Evolutionary conservation across 1,140 invertebrate genomes (phyloP), one percentile per base, ranked within the genome.

Genomic region (Bombyx mandarina): DNA sequence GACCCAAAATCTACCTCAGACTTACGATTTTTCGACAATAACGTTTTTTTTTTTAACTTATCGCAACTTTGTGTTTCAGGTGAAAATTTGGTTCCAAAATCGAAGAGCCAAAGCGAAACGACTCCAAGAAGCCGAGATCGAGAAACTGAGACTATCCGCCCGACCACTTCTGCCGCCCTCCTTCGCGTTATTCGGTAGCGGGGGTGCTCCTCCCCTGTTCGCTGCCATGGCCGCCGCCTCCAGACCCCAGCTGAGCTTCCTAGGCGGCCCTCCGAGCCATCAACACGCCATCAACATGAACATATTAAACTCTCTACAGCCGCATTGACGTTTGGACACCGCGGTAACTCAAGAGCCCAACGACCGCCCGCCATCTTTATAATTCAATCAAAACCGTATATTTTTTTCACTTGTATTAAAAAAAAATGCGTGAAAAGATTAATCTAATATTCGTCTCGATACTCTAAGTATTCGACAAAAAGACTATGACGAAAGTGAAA

Each of bases 71-170:
- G 4, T 44, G 9, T 80, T 81, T 22, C 84, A 83, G 86, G 95
- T 97, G 51, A 98, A 98, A 91, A 98, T 98, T 68, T 98, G 97
- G 97, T 98, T 98, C 82, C 97, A 99, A 92, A 99, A 98, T 85
- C 90, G 97, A 9, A 88, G 97, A 43, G 97, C 97, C 46, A 98
- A 99, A 88, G 95, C 95, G 66, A 98, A 98, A 86, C 90, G 97
- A 35, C 89, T 98, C 22, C 96, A 98, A 82, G 97, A 98, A 81
- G 96, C 97, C 7, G 96, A 98, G 89, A 92, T 97, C 74, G 95
- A 96, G 79, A 96, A 95, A 80, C 72, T 88, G 1, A 67, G 86
- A 6, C 57, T 88, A 2, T 87, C 84, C 7, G 82, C 86, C 0
- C 66, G 84, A 43, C 86, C 86, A 0, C 73, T 88, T 8, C 62